phyloP scores from a whole-genome alignment of 2,888 invertebrate species.

The Lycophotia porphyrea region DNA sequence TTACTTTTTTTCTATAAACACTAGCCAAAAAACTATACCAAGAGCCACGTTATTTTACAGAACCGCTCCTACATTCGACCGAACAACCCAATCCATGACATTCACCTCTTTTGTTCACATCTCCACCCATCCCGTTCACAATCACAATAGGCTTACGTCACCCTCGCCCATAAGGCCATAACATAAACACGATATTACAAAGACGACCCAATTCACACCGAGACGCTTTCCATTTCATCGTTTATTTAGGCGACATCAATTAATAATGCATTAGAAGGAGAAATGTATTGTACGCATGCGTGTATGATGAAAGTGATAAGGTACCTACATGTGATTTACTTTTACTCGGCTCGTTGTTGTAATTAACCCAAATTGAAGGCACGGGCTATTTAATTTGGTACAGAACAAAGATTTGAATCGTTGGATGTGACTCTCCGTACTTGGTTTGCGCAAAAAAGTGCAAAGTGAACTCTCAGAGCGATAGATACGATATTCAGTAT shows the following conservation, averaged over 20 bases:
- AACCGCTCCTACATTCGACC: constrained; percentile 28
- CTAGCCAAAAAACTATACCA: not conserved
- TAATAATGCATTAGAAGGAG: constrained; percentile 74
- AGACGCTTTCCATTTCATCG: constrained; percentile 76
- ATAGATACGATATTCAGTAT: not conserved
- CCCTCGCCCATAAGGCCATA: constrained; percentile 10
- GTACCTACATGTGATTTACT: constrained; percentile 71
- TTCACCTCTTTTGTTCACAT: constrained; percentile 50
- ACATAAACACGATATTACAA: constrained; percentile 57
- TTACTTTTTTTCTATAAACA: not conserved
- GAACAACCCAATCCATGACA: constrained; percentile 29
- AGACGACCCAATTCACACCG: constrained; percentile 68
- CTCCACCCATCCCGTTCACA: constrained; percentile 50
- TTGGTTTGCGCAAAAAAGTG: not conserved
- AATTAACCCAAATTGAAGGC: constrained; percentile 68
- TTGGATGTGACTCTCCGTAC: not conserved
- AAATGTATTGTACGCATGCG: constrained; percentile 65
- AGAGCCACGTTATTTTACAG: not conserved
- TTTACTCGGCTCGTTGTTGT: constrained; percentile 67
- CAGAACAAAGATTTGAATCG: constrained; percentile 8
- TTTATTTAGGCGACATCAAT: constrained; percentile 72
- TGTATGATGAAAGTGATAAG: constrained; percentile 77
- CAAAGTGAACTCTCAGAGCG: not conserved
- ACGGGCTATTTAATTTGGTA: constrained; percentile 58
- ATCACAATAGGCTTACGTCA: constrained; percentile 60